A percentile compares a stretch with the other conserved stretches of the same genome.
Conservation (phyloP, 2,888 invertebrate genomes). For the Alviniconcha strummeri region DNA sequence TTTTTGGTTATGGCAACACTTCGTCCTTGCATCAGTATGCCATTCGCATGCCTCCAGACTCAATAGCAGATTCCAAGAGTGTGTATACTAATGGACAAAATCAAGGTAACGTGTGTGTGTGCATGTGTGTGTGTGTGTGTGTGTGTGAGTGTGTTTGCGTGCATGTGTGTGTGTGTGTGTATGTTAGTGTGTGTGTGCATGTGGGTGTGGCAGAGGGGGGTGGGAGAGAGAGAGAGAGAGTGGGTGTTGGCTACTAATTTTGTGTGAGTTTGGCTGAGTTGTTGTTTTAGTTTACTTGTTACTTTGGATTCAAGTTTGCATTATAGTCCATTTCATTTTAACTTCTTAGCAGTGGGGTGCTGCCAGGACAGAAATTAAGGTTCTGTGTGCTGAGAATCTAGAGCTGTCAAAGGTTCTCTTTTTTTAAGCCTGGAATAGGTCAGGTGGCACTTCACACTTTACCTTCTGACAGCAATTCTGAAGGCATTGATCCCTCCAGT, state of each 20-base stretch:
- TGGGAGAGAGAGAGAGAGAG: background rate
- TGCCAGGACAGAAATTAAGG: no score
- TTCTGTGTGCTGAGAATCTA: no score
- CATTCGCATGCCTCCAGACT: slow-evolving; percentile 47
- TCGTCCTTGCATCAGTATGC: slow-evolving; percentile 47
- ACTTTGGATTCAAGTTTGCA: background rate
- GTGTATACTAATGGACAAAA: slow-evolving; percentile 28
- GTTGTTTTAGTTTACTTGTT: background rate
- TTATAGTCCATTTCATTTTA: background rate
- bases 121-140: background rate
- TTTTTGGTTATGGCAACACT: slow-evolving; percentile 40
- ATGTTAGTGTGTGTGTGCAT: background rate
- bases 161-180: background rate
- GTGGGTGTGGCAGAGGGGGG: background rate
- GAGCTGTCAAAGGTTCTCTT: no score
- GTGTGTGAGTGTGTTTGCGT: background rate
- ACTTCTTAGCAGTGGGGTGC: background rate
- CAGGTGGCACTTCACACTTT: no score
- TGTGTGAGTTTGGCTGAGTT: background rate
- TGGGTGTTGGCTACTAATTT: background rate
- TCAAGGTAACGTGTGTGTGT: slow-evolving; percentile 32
- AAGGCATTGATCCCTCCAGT: no score
- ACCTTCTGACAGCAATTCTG: no score
- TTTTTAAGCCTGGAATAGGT: no score
- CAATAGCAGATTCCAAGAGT: slow-evolving; percentile 38